Evolutionary conservation across 1,140 invertebrate genomes (phyloP).

Genomic region (Galleria mellonella): DNA sequence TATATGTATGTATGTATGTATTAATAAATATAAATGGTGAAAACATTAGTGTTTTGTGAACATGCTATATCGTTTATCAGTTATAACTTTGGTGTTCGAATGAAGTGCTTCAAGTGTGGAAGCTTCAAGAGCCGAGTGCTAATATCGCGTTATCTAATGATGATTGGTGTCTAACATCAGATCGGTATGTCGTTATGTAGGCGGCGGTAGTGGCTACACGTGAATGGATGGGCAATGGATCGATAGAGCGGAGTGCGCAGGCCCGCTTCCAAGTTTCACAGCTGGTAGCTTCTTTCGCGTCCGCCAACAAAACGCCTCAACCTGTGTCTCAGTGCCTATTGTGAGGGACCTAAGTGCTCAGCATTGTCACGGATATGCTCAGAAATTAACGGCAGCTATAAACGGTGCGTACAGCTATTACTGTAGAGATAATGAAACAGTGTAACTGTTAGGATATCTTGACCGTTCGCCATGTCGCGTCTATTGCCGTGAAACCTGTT

Average conservation of each 20-base stretch:
- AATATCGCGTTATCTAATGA: constrained; percentile 65
- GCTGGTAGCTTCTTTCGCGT: constrained; percentile 41
- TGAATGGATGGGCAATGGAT: constrained; percentile 57
- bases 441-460: background rate
- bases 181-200: constrained; percentile 53
- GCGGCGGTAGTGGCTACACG: constrained; percentile 46
- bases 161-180: constrained; percentile 61
- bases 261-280: constrained; percentile 33
- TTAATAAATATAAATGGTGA: too few species aligned
- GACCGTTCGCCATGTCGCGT: constrained; percentile 17
- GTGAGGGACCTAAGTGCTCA: constrained; percentile 38
- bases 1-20: too few species aligned
- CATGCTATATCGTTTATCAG: too few species aligned
- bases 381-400: constrained; percentile 37
- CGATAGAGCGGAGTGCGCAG: constrained; percentile 67
- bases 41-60: background rate
- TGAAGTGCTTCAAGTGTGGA: constrained; percentile 38
- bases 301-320: constrained; percentile 25
- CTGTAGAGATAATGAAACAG: background rate
- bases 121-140: constrained; percentile 32
- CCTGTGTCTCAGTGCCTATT: constrained; percentile 38
- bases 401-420: constrained; percentile 49
- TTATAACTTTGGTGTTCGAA: constrained; percentile 15
- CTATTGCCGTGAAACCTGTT: constrained; percentile 36
- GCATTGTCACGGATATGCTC: constrained; percentile 41